A percentile compares a stretch with the other conserved stretches of the same genome.
Evolutionary conservation across 1,140 invertebrate genomes (phyloP).

Genomic region (Antheraea pernyi): DNA sequence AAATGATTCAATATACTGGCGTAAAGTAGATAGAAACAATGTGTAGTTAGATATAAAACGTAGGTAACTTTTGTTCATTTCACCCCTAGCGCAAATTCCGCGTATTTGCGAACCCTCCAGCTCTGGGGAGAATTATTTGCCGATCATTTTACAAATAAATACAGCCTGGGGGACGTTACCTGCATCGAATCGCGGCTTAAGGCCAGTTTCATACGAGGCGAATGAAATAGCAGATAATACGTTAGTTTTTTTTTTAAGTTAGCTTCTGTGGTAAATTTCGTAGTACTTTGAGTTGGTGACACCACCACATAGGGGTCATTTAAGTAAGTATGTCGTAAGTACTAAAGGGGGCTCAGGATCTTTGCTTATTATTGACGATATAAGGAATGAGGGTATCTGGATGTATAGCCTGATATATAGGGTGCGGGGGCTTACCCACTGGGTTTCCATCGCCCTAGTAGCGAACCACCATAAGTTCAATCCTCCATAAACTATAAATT

Average conservation of each 20-base stretch:
- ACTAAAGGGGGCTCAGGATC: too few species aligned
- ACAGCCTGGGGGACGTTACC: slow-evolving; percentile 31
- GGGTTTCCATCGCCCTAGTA: too few species aligned
- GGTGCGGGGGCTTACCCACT: too few species aligned
- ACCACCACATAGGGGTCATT: too few species aligned
- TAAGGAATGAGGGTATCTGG: too few species aligned
- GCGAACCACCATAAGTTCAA: too few species aligned
- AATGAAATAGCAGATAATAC: background rate
- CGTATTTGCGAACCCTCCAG: slow-evolving; percentile 35
- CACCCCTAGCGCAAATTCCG: slow-evolving; percentile 23
- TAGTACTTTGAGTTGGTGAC: background rate
- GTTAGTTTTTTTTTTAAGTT: background rate
- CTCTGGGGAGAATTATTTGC: slow-evolving; percentile 48
- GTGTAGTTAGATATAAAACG: background rate
- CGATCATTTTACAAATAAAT: slow-evolving; percentile 70
- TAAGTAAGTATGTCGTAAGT: too few species aligned
- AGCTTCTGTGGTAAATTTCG: background rate
- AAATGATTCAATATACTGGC: too few species aligned
- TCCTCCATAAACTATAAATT: too few species aligned
- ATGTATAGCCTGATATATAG: too few species aligned
- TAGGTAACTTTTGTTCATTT: slow-evolving; percentile 51
- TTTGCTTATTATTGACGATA: too few species aligned
- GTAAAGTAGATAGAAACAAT: background rate
- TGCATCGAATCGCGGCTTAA: background rate
- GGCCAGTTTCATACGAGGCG: background rate